These are phyloP conservation scores for Galemys pyrenaicus DNA, from an alignment of 2,113 vertebrate species.

Conservation along the genomic window DNA sequence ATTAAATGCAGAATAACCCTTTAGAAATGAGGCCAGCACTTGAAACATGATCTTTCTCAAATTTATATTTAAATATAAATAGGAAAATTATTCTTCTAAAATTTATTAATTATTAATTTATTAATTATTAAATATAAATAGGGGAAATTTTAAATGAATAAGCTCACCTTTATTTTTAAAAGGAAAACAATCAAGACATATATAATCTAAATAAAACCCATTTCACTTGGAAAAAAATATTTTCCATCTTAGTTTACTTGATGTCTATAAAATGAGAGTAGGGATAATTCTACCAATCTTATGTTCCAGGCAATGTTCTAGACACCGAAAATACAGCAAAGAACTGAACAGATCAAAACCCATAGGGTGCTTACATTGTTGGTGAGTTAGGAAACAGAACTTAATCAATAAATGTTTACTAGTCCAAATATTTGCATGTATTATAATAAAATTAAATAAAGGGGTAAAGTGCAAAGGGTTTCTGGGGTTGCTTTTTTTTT, in stretches of 20 bases:
- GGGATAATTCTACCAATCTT: background rate
- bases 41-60: constrained; percentile 30
- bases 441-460: constrained; percentile 34
- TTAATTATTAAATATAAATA: too few relatives aligned
- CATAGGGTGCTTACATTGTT: background rate
- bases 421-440: background rate
- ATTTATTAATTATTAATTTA: too few relatives aligned
- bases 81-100: too few relatives aligned
- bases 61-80: constrained; percentile 30
- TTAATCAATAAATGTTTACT: background rate
- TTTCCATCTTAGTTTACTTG: background rate
- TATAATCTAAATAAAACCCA: background rate
- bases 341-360: background rate
- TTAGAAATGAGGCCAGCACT: background rate
- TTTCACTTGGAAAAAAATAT: background rate
- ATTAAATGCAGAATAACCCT: background rate
- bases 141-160: constrained; percentile 5
- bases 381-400: background rate
- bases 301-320: background rate
- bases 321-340: background rate
- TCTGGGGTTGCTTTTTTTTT: background rate
- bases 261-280: background rate
- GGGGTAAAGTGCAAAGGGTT: background rate
- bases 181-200: background rate
- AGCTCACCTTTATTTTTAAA: constrained; percentile 21